Percentiles rank a stretch among this genome's conserved stretches.
Conservation (phyloP, 2,888 invertebrate species). For the Mimumesa dahlbomi region DNA sequence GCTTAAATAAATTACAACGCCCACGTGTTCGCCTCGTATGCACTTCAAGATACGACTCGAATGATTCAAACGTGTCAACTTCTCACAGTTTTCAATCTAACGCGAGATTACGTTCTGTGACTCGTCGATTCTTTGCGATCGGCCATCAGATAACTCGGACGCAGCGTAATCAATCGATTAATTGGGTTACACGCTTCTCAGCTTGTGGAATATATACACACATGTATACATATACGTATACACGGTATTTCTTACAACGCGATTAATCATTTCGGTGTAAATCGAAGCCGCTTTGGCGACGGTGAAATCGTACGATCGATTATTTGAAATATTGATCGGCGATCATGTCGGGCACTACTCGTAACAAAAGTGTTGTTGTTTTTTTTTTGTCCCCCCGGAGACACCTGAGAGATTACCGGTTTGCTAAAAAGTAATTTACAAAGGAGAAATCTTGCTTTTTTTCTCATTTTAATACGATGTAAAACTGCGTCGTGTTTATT, state of each 20-base stretch:
- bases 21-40: no score
- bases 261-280: slow-evolving; percentile 23
- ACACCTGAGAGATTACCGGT: slow-evolving; percentile 5
- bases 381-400: no score
- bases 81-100: no score
- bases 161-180: slow-evolving; percentile 34
- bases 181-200: slow-evolving; percentile 22
- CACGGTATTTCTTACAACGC: neutral
- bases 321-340: slow-evolving; percentile 16
- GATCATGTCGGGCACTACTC: no score
- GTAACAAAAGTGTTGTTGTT: no score
- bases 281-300: slow-evolving; percentile 7
- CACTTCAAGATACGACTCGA: no score
- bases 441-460: neutral
- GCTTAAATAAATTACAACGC: no score
- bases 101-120: no score
- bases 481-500: neutral
- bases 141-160: neutral
- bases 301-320: slow-evolving; percentile 35
- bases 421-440: neutral
- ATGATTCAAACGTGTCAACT: no score
- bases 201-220: neutral
- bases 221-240: no score
- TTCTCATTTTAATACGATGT: no score
- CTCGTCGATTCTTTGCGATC: neutral